A percentile compares a stretch with the other conserved stretches of the same genome.
phyloP scores from a whole-genome alignment of 1,140 invertebrate genomes.

The Steinernema khuongi region DNA sequence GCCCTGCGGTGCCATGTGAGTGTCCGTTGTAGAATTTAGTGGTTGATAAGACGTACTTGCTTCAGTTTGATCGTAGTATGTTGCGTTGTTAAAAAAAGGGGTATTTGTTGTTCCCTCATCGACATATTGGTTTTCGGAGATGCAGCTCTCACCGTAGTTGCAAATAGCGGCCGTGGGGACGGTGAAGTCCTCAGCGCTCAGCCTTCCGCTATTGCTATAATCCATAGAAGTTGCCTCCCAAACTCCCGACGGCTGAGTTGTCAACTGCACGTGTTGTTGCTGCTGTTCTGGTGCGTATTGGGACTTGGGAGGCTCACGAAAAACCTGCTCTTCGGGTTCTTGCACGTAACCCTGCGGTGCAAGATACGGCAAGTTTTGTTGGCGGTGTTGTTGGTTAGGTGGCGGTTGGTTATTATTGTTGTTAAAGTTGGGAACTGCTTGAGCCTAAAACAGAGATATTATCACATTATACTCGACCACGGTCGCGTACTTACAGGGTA shows the following conservation, averaged over 20 bases:
- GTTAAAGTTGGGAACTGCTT: neutral
- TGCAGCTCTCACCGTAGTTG: no score
- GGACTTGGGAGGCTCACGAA: neutral
- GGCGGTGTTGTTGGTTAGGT: neutral
- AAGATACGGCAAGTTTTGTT: neutral
- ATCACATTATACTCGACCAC: no score
- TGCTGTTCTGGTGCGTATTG: neutral
- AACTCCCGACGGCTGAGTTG: neutral
- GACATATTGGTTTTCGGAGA: no score
- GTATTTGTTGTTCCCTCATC: no score
- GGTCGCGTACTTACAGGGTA: no score
- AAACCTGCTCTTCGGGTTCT: neutral
- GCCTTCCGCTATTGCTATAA: neutral
- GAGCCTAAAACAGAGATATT: no score
- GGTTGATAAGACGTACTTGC: no score
- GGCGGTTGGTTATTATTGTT: neutral
- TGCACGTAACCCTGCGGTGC: neutral
- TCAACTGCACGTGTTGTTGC: neutral
- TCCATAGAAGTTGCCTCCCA: neutral
- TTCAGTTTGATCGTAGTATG: no score
- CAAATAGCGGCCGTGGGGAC: neutral
- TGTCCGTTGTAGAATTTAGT: no score
- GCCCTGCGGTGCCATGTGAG: no score
- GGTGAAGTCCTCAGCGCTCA: neutral
- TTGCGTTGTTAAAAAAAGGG: no score